Evolutionary conservation across 2,888 invertebrate genomes (phyloP), one percentile per base, ranked within the genome.

Genomic region (Drosophila acutilabella): DNA sequence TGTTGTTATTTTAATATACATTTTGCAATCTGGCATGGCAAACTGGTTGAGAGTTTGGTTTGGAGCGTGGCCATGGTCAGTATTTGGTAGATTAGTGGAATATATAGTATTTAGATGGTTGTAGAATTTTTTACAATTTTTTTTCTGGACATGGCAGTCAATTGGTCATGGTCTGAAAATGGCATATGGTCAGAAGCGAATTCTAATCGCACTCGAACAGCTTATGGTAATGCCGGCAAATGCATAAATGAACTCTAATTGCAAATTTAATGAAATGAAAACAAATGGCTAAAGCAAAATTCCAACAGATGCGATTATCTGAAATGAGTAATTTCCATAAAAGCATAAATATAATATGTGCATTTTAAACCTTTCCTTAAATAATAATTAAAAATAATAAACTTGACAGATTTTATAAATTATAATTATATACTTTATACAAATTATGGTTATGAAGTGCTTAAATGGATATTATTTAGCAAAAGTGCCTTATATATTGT

Each of bases 251-350:
- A 80, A 71, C 69, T 74, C 69, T 82, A 81, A 82, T 85, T 85
- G 77, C 83, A 60, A 80, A 65, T 80, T 83, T 80, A 83, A 80
- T 83, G 81, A 81, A 80, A 80, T 83, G 74, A 74, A 80, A 83
- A 78, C 81, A 83, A 80, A 74, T 78, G 64, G 52, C 42, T 16
- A 40, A 33, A 51, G 38, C 75, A 20, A 26, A 52, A 30, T 51
- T 26, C n/a, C 26, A 41, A 47, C 48, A 59, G 14, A 51, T 56
- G 54, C 40, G 44, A 20, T 69, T 52, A 74, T 48, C 61, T 48
- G 26, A 26, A n/a, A 51, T 60, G 45, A 30, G 48, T 61, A 74
- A 52, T 47, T 33, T 45, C 44, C 30, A 16, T 45, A 23, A 56
- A 40, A 47, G 23, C 8, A 38, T 40, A 23, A 13, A 61, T 42